phyloP scores from a whole-genome alignment of 2,113 vertebrate species.

The Marmota flaviventris region DNA sequence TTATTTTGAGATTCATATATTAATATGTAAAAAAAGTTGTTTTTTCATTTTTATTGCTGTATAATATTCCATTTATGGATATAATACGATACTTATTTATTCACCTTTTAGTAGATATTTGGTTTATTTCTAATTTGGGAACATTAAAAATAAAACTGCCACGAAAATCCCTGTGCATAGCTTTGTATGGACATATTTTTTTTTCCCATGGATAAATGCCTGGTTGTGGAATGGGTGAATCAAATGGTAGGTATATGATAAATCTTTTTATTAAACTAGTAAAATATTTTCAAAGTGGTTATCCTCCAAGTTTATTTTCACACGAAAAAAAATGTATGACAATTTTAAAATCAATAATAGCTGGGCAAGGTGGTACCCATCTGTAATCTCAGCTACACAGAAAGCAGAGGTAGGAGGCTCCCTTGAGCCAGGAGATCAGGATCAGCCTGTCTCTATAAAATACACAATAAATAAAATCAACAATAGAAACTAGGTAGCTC shows the following conservation, averaged over 20 bases:
- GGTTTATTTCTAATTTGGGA: not conserved
- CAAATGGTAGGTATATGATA: not conserved
- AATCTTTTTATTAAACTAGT: not conserved
- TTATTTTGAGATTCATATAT: not conserved
- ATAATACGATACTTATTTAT: not conserved
- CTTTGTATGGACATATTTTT: not conserved
- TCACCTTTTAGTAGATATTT: not conserved
- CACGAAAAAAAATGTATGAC: not conserved
- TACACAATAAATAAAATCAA: not conserved
- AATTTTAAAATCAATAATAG: not conserved
- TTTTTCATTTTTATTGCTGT: not conserved
- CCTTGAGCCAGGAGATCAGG: not conserved
- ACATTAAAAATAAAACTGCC: not conserved
- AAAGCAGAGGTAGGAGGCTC: not conserved
- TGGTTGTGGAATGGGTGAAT: not conserved
- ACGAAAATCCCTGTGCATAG: not conserved
- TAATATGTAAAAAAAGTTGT: not conserved
- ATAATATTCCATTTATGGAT: not conserved
- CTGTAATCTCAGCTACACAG: not conserved
- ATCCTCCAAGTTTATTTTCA: not conserved
- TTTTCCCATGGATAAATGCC: not conserved
- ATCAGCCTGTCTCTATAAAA: not conserved
- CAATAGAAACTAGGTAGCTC: not conserved
- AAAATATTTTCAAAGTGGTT: not conserved
- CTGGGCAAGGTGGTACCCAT: not conserved